phyloP scores from a whole-genome alignment of 2,797 vertebrate genomes.

The Danionella dracula region DNA sequence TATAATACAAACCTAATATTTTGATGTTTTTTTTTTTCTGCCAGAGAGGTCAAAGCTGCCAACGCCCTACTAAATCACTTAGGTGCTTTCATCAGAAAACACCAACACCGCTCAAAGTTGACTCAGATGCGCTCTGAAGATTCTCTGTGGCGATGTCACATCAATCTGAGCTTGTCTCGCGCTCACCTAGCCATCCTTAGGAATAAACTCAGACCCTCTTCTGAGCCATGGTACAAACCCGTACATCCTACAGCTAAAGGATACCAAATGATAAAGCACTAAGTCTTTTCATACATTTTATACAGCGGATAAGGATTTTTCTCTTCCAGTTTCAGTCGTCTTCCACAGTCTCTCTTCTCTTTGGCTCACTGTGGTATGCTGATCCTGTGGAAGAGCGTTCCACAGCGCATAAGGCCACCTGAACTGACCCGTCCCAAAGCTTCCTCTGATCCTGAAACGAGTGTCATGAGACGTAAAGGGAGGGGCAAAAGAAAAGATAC shows the following conservation, averaged over 20 bases:
- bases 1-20: no score
- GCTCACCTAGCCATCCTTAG: constrained; percentile 72
- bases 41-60: constrained; percentile 51
- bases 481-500: constrained; percentile 17
- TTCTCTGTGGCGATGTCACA: constrained; percentile 78
- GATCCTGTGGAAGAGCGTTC: constrained; percentile 49
- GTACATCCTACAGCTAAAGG: not conserved
- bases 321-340: constrained; percentile 71
- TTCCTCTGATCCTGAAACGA: not conserved
- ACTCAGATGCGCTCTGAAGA: constrained; percentile 71
- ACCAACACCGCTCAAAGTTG: constrained; percentile 59
- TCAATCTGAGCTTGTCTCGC: constrained; percentile 76
- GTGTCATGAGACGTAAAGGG: not conserved
- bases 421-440: constrained; percentile 25
- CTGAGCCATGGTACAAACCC: constrained; percentile 71
- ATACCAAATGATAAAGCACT: not conserved
- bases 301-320: not conserved
- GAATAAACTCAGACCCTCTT: constrained; percentile 56
- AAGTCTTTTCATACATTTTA: not conserved
- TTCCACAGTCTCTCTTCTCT: constrained; percentile 77
- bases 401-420: constrained; percentile 33
- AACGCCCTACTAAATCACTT: constrained; percentile 61
- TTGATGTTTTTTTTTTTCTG: not conserved
- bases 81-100: constrained; percentile 52
- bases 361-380: constrained; percentile 78